A percentile compares a stretch with the other conserved stretches of the same genome.
phyloP scores from a whole-genome alignment of 1,140 invertebrate genomes.

The Agrypnia vestita region DNA sequence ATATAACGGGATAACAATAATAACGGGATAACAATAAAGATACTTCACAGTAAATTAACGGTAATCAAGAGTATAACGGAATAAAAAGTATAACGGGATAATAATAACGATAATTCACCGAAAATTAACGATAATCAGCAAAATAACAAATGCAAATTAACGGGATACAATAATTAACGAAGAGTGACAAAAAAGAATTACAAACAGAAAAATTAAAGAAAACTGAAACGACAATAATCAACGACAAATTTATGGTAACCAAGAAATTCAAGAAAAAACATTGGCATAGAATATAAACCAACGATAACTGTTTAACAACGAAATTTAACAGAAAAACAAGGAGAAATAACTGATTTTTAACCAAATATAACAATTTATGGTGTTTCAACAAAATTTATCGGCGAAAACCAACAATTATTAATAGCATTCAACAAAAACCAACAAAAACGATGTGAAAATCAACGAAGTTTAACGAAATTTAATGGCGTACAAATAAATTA shows the following conservation, averaged over 20 bases:
- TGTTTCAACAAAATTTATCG: too few species aligned
- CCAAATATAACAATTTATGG: too few species aligned
- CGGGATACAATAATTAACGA: not conserved
- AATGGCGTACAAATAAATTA: constrained; percentile 6
- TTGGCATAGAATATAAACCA: too few species aligned
- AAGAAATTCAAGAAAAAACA: not conserved
- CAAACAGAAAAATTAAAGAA: too few species aligned
- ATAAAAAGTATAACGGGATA: not conserved
- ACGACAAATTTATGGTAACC: too few species aligned
- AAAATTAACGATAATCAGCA: not conserved
- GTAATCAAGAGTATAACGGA: not conserved
- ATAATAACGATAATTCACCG: not conserved
- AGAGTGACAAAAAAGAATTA: too few species aligned
- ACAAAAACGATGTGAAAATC: too few species aligned
- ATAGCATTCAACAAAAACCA: not conserved
- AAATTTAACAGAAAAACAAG: not conserved
- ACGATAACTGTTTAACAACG: not conserved
- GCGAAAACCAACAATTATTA: not conserved
- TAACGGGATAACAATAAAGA: too few species aligned
- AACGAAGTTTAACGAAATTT: not conserved
- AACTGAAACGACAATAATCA: not conserved
- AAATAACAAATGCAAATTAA: too few species aligned
- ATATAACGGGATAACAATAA: not conserved
- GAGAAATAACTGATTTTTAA: not conserved
- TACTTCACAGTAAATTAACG: too few species aligned